Conservation (phyloP, 2,797 vertebrate genomes). For the Neomorphus geoffroyi region DNA sequence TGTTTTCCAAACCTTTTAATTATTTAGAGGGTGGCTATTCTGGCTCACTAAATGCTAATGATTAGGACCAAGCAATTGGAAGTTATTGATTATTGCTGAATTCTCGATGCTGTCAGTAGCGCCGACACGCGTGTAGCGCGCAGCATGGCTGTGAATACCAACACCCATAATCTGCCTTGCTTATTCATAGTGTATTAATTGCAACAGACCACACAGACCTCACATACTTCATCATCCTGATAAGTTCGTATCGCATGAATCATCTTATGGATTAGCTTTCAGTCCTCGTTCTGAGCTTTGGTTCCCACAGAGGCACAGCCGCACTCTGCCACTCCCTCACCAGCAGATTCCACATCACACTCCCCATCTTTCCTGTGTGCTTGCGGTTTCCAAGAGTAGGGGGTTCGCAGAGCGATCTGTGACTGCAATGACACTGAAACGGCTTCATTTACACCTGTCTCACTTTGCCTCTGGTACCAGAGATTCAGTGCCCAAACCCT, state of each 20-base stretch:
- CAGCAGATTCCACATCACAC: neutral
- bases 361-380: neutral
- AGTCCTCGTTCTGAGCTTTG: conserved; percentile 4
- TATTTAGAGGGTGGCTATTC: neutral
- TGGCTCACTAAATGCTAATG: neutral
- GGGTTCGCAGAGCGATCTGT: neutral
- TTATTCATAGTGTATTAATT: neutral
- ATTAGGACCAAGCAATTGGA: neutral
- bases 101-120: neutral
- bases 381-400: neutral
- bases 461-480: neutral
- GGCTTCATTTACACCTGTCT: neutral
- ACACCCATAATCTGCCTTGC: neutral
- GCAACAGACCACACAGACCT: conserved; percentile 10
- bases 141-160: neutral
- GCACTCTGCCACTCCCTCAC: neutral
- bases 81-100: neutral
- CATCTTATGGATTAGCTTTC: conserved; percentile 48
- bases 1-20: neutral
- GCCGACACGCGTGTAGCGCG: neutral
- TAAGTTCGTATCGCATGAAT: conserved; percentile 3
- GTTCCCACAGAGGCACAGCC: neutral
- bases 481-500: neutral
- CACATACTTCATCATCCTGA: conserved; percentile 30
- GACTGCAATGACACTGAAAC: neutral